A percentile compares a stretch with the other conserved stretches of the same genome.
Evolutionary conservation across 2,113 vertebrate genomes (phyloP).

Genomic region (Bettongia penicillata): DNA sequence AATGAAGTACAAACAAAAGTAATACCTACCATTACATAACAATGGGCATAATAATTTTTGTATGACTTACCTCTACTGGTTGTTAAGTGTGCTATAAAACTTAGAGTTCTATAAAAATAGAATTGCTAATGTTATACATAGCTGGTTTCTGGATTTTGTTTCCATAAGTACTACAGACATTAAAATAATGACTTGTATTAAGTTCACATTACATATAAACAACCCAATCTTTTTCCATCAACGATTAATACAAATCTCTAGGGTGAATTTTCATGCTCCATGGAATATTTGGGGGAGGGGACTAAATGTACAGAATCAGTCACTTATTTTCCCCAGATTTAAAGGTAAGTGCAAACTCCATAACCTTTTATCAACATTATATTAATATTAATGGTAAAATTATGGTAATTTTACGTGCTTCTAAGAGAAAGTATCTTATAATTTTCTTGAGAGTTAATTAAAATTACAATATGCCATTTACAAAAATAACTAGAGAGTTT

Average conservation of each 20-base stretch:
- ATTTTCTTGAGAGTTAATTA: neutral
- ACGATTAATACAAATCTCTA: neutral
- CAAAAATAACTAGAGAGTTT: neutral
- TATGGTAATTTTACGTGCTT: neutral
- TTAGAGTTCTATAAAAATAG: neutral
- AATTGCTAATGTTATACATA: neutral
- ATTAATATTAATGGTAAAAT: neutral
- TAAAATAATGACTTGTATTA: neutral
- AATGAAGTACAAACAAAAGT: neutral
- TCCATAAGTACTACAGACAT: neutral
- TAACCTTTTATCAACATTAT: neutral
- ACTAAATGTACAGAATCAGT: neutral
- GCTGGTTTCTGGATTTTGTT: neutral
- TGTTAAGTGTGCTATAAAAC: neutral
- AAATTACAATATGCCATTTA: neutral
- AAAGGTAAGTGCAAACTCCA: neutral
- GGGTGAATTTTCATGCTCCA: neutral
- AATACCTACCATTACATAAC: neutral
- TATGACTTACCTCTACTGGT: neutral
- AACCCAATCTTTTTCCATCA: neutral
- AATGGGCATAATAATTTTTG: neutral
- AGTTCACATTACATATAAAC: neutral
- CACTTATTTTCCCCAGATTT: neutral
- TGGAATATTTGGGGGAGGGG: neutral
- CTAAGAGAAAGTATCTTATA: neutral